phyloP scores from a whole-genome alignment of 2,888 invertebrate species.

The Falcaria lacertinaria region DNA sequence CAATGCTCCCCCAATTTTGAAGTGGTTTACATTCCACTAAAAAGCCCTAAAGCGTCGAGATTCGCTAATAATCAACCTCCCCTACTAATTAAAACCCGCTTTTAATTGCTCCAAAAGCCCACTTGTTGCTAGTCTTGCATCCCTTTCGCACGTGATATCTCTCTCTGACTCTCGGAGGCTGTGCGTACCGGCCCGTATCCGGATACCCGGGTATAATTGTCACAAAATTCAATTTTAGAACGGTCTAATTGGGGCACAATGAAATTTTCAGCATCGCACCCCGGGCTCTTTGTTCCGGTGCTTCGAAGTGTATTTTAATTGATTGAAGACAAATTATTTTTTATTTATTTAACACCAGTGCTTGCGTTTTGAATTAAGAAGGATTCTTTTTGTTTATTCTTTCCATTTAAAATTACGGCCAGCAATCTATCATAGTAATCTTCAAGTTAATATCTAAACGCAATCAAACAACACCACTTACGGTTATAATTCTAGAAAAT shows the following conservation, averaged over 20 bases:
- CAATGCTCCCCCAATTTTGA: slow-evolving; percentile 43
- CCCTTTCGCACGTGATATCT: slow-evolving; percentile 24
- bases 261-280: slow-evolving; percentile 64
- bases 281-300: slow-evolving; percentile 57
- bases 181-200: slow-evolving; percentile 67
- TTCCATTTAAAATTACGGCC: slow-evolving; percentile 27
- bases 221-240: slow-evolving; percentile 71
- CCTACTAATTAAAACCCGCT: slow-evolving; percentile 76
- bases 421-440: slow-evolving; percentile 60
- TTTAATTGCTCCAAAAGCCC: slow-evolving; percentile 75
- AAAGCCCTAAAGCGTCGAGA: slow-evolving; percentile 64
- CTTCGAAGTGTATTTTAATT: slow-evolving; percentile 56
- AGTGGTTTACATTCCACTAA: slow-evolving; percentile 66
- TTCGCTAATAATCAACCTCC: slow-evolving; percentile 74
- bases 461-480: slow-evolving; percentile 59
- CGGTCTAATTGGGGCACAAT: slow-evolving; percentile 71
- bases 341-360: slow-evolving; percentile 33
- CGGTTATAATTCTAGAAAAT: slow-evolving; percentile 67
- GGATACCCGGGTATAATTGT: slow-evolving; percentile 70
- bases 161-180: slow-evolving; percentile 52
- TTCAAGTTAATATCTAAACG: slow-evolving; percentile 47
- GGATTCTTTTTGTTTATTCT: slow-evolving; percentile 7
- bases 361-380: slow-evolving; percentile 1
- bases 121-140: slow-evolving; percentile 67
- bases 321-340: slow-evolving; percentile 60